phyloP scores from a whole-genome alignment of 2,113 vertebrate genomes.

The Myrmecobius fasciatus region DNA sequence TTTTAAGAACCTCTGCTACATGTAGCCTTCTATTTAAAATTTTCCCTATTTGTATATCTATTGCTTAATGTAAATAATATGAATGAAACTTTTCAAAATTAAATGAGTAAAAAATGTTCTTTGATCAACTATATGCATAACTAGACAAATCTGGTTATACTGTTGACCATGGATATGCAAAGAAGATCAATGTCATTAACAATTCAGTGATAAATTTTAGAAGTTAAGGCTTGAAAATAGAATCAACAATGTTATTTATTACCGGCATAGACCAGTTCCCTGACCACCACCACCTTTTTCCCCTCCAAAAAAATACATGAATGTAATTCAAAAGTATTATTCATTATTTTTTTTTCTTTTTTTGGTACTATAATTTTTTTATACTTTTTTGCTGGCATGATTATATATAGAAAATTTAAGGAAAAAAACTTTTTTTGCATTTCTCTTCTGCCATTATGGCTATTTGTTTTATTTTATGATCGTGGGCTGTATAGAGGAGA shows the following conservation, averaged over 20 bases:
- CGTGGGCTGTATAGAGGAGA: background rate
- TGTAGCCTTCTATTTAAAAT: background rate
- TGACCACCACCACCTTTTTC: background rate
- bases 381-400: background rate
- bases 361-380: background rate
- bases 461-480: background rate
- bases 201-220: background rate
- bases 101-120: background rate
- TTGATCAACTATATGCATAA: background rate
- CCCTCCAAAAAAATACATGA: background rate
- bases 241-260: background rate
- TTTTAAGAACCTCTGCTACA: background rate
- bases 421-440: background rate
- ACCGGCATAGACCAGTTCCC: background rate
- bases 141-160: background rate
- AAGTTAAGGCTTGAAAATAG: background rate
- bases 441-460: background rate
- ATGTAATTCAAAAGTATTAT: background rate
- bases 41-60: background rate
- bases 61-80: background rate
- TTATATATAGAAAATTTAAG: background rate
- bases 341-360: background rate
- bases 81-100: background rate
- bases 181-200: background rate
- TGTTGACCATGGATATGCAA: background rate